Evolutionary conservation across 37 sponge, comb jelly and placozoan species (phyloP).

Genomic region (Theonella swinhoei): DNA sequence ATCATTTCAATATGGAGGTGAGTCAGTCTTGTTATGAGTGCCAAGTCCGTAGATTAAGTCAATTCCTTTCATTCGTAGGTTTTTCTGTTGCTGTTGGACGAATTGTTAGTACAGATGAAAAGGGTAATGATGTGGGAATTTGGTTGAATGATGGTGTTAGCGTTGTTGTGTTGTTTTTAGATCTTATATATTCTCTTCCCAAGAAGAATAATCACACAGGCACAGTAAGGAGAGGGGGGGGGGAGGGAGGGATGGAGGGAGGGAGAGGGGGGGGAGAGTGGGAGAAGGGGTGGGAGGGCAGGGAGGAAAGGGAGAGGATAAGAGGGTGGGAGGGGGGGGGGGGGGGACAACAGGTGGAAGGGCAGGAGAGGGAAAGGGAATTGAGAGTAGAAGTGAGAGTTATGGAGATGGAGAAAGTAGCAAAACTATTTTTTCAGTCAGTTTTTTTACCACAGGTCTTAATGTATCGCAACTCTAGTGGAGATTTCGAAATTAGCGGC

Average conservation of each 20-base stretch:
- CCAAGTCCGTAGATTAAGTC: no score
- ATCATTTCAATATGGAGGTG: no score
- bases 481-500: not conserved
- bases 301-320: conserved; percentile 5
- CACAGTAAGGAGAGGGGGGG: not conserved
- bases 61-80: not conserved
- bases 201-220: not conserved
- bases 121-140: no score
- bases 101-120: not conserved
- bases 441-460: not conserved
- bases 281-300: not conserved
- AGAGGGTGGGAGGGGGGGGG: conserved; percentile 15
- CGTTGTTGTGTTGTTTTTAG: not conserved
- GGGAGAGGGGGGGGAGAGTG: not conserved
- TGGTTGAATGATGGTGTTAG: no score
- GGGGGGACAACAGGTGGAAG: not conserved
- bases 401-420: not conserved
- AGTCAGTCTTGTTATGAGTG: no score
- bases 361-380: conserved; percentile 16
- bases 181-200: not conserved
- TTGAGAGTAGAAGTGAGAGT: not conserved
- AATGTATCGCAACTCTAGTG: not conserved
- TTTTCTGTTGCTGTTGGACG: not conserved
- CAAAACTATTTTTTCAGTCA: not conserved
- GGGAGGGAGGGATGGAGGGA: not conserved